Conservation (phyloP, 2,797 vertebrate species). For the Pitangus sulphuratus region DNA sequence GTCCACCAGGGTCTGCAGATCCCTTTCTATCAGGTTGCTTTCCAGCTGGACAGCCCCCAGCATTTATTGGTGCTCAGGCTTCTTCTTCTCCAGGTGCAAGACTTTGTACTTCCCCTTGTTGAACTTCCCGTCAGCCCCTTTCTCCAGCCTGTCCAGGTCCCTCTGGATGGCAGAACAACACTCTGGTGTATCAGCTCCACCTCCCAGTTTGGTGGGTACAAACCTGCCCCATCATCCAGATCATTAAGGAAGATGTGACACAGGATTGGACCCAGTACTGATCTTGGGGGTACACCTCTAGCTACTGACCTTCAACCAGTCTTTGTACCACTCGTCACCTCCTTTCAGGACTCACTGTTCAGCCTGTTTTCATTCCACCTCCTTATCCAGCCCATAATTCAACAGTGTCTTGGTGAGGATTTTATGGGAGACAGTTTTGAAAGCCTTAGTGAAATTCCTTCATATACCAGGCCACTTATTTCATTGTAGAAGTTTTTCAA, state of each 20-base stretch:
- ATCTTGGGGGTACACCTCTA: not conserved
- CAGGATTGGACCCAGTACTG: fast-evolving
- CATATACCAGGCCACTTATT: not conserved
- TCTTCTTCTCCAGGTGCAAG: not conserved
- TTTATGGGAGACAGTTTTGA: not conserved
- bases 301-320: not conserved
- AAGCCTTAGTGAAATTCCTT: not conserved
- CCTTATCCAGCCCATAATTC: not conserved
- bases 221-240: not conserved
- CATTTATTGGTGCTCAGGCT: fast-evolving
- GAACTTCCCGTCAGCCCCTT: not conserved
- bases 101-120: not conserved
- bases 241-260: not conserved
- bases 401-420: not conserved
- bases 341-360: not conserved
- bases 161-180: fast-evolving
- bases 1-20: not conserved
- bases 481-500: not conserved
- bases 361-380: not conserved
- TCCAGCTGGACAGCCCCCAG: not conserved
- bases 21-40: not conserved
- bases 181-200: fast-evolving
- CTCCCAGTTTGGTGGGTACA: not conserved
- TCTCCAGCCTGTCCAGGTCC: not conserved
- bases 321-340: not conserved